A percentile compares a stretch with the other conserved stretches of the same genome.
These are phyloP conservation scores for Zaprionus ghesquierei DNA, from an alignment of 1,140 invertebrate species.

Conservation along the genomic window DNA sequence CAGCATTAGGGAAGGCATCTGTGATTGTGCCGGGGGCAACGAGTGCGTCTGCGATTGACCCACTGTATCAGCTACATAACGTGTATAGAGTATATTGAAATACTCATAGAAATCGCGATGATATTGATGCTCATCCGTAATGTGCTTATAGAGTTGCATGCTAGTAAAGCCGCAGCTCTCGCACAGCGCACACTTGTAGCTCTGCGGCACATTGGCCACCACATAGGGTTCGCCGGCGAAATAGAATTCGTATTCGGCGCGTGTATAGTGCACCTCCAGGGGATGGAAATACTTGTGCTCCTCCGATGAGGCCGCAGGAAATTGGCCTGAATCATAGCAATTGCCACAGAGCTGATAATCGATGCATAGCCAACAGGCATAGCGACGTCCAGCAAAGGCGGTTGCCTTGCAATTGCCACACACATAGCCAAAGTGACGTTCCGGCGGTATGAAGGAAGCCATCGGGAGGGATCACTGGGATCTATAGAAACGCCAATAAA, in stretches of 20 bases:
- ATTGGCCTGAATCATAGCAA: slow-evolving; percentile 21
- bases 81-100: slow-evolving; percentile 4
- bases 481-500: too few relatives aligned
- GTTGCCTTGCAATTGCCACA: slow-evolving; percentile 21
- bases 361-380: slow-evolving; percentile 40
- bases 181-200: slow-evolving; percentile 54
- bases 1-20: too few relatives aligned
- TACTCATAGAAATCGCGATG: slow-evolving; percentile 38
- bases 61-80: background rate
- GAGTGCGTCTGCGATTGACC: too few relatives aligned
- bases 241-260: slow-evolving; percentile 31
- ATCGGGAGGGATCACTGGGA: background rate
- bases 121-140: slow-evolving; percentile 4
- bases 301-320: background rate
- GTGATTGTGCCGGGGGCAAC: too few relatives aligned
- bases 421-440: slow-evolving; percentile 39
- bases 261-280: slow-evolving; percentile 33
- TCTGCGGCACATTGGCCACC: slow-evolving; percentile 23
- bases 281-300: slow-evolving; percentile 49
- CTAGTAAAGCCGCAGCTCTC: slow-evolving; percentile 2
- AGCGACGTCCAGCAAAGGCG: slow-evolving; percentile 40
- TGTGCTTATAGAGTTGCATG: slow-evolving; percentile 10
- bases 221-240: slow-evolving; percentile 27
- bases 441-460: background rate
- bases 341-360: slow-evolving; percentile 45